phyloP scores from a whole-genome alignment of 2,797 vertebrate genomes.

The Hippocampus kuda region DNA sequence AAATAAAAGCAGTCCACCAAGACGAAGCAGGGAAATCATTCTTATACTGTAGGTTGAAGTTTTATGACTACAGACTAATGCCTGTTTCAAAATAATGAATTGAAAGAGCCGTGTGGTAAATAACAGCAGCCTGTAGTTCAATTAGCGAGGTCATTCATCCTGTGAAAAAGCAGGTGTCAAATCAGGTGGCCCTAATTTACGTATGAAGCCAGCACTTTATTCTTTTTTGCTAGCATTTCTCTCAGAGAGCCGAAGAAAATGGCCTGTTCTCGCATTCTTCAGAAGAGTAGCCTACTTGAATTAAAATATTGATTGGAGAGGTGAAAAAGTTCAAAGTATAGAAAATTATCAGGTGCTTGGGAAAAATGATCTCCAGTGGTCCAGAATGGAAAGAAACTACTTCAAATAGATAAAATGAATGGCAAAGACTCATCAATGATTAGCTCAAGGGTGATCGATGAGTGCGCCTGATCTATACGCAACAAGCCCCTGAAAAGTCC shows the following conservation, averaged over 20 bases:
- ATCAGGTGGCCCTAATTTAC: background rate
- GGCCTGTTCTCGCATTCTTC: background rate
- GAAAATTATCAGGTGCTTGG: background rate
- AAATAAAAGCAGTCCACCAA: background rate
- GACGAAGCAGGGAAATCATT: background rate
- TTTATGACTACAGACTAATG: background rate
- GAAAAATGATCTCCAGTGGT: background rate
- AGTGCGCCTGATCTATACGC: background rate
- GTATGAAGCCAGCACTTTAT: background rate
- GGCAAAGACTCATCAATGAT: background rate
- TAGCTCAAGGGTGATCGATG: background rate
- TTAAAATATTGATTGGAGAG: background rate
- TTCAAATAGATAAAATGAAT: background rate
- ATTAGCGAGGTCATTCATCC: background rate
- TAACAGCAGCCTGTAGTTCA: too few species aligned
- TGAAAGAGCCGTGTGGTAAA: background rate
- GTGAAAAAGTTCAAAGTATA: too few species aligned
- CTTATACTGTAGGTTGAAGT: background rate
- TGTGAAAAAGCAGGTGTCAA: background rate
- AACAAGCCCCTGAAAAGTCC: background rate
- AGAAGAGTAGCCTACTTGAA: background rate
- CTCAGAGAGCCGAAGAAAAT: background rate
- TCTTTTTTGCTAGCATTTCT: background rate
- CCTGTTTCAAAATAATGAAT: background rate
- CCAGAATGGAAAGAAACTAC: background rate